Percentiles rank a stretch among this genome's conserved stretches.
Conservation (phyloP, 1,140 invertebrate genomes). For the Latrodectus geometricus region DNA sequence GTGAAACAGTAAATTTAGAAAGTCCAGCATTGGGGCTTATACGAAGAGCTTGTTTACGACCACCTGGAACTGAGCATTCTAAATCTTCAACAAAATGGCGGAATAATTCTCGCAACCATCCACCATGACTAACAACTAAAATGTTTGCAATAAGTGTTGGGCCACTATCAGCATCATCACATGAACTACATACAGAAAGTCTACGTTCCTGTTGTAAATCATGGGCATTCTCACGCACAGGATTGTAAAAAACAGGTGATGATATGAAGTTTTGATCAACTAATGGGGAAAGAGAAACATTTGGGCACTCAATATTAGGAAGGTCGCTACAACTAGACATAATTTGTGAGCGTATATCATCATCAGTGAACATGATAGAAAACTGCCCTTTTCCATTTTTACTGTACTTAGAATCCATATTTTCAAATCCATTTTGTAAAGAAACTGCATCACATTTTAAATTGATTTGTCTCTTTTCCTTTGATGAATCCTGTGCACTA, state of each 20-base stretch:
- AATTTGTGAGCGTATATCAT: conserved; percentile 44
- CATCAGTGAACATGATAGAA: conserved; percentile 54
- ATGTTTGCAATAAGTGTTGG: conserved; percentile 67
- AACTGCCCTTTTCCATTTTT: conserved; percentile 23
- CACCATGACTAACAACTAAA: conserved; percentile 69
- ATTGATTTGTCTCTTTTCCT: background rate
- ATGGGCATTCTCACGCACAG: conserved; percentile 53
- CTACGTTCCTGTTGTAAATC: conserved; percentile 66
- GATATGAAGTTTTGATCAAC: conserved; percentile 65
- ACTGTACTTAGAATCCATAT: conserved; percentile 11
- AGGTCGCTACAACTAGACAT: conserved; percentile 42
- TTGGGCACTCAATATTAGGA: conserved; percentile 65
- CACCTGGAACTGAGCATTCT: conserved; percentile 68
- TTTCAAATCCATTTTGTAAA: conserved; percentile 20
- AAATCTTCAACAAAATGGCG: conserved; percentile 68
- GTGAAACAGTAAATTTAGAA: conserved; percentile 66
- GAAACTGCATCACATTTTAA: conserved; percentile 1
- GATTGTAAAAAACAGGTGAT: conserved; percentile 62
- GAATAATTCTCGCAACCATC: conserved; percentile 68
- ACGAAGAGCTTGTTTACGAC: conserved; percentile 66
- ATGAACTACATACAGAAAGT: conserved; percentile 65
- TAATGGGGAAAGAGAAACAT: conserved; percentile 68
- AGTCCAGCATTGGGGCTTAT: conserved; percentile 68
- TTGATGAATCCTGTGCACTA: background rate
- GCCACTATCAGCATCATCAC: conserved; percentile 67